Evolutionary conservation across 2,888 invertebrate genomes (phyloP), one percentile per base, ranked within the genome.

Genomic region (Rambutsinella grinnellia): DNA sequence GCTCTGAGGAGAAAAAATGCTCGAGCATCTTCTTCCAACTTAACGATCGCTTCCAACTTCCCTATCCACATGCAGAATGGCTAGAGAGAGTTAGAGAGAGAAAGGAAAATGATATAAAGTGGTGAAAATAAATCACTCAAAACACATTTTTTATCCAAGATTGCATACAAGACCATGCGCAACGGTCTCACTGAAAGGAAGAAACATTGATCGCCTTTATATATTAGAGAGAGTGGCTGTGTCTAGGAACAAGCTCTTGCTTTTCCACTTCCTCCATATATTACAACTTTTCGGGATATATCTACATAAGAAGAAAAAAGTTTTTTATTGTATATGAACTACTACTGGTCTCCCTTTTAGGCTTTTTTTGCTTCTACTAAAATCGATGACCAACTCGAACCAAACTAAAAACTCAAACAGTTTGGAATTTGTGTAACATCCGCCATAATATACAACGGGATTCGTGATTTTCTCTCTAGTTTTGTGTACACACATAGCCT

Each of bases 161-260:
- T 71, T 71, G 71, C 71, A 71, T 63, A 71, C 63, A 46, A 77
- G 70, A 69, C 76, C 81, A 81, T 81, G 81, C 81, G 81, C 81
- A 77, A 46, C 54, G 56, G 58, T 56, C 69, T 61, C 69, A 78
- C 61, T 66, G 72, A 70, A 68, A 70, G 79, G 67, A 76, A 78
- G 80, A 76, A 81, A 76, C 81, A 81, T 81, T 81, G 81, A 81
- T 81, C 81, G 81, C 36, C 58, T 57, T 36, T 63, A 63, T 36
- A 53, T 53, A 63, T 63, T 26, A 51, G 19, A 36, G 19, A 8
- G 36, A 8, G 36, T 36, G 36, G 36, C 36, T 8, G 13, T 36
- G 13, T n/a, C n/a, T 36, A 36, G 36, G 6, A 36, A 36, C 5
- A 36, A 36, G 36, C 36, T 36, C 36, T 36, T 13, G 5, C 36